Base-by-base conservation (phyloP, 2,113 vertebrate genomes). In the Nansenia antarctica region DNA sequence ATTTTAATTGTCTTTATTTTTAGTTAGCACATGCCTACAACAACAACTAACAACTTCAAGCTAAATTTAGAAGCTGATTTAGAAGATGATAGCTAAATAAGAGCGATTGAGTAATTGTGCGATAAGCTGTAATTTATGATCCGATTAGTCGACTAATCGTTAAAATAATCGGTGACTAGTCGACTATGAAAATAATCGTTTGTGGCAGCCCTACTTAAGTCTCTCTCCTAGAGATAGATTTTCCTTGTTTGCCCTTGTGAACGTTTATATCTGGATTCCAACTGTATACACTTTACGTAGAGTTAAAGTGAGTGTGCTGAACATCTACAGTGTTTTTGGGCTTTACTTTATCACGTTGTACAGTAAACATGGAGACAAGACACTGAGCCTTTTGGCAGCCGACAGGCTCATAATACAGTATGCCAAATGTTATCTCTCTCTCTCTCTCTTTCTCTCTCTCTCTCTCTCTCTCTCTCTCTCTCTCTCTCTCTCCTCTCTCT, bases 271-370 rank as follows among this genome's bases (percentile, higher is more conserved):
- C 29, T 55, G 53, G 26, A 26, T 55, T 27, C 26, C 2, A 29
- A 11, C 53, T 62, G 62, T 52, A 30, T 74, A 72, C 34, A 65
- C 9, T 12, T 66, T 49, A 64, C 57, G 79, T 78, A 81, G 62
- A 58, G 67, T 14, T 5, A 73, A 66, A 70, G 63, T 20, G 54
- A 65, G 69, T 65, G 59, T 9, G 55, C 15, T 71, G 62, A 70
- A 24, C 35, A 30, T 74, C 64, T 63, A 49, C 22, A 2, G 47
- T 47, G 6, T 69, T 85, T 87, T 82, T 79, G 74, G 78, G 67
- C 86, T 78, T 65, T 49, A 47, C 81, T 81, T 30, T 82, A 82
- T 88, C 80, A 76, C 29, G 26, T 67, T 76, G 65, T 82, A 80
- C 72, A 62, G 67, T 86, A 74, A 86, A 87, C 79, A 90, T 60